These are phyloP conservation scores for Notolepis coatsorum DNA, from an alignment of 2,797 vertebrate genomes.

Conservation along the genomic window DNA sequence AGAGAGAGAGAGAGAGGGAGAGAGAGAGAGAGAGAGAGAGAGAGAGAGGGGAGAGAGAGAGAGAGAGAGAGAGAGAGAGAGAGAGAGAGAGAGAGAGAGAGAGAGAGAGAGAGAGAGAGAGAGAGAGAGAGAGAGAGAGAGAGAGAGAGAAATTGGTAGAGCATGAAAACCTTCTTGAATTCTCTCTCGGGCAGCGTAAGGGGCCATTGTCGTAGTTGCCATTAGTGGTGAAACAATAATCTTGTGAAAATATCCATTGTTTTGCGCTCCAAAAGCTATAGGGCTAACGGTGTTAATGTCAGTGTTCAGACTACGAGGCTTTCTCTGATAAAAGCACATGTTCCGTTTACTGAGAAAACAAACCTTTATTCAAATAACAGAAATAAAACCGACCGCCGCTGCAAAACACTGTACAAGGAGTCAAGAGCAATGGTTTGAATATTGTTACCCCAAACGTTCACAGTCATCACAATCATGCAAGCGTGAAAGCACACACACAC, in stretches of 20 bases:
- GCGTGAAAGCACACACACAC: slow-evolving; percentile 35
- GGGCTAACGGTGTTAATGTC: slow-evolving; percentile 37
- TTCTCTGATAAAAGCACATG: slow-evolving; percentile 48
- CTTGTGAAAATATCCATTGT: slow-evolving; percentile 66
- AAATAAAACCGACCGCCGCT: slow-evolving; percentile 89
- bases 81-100: slow-evolving; percentile 10
- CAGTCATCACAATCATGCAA: slow-evolving; percentile 44
- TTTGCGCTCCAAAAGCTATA: slow-evolving; percentile 50
- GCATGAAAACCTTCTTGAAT: slow-evolving; percentile 77
- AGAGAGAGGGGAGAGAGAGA: slow-evolving; percentile 23
- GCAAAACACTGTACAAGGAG: slow-evolving; percentile 88
- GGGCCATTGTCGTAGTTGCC: slow-evolving; percentile 71
- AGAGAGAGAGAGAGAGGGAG: slow-evolving; percentile 17
- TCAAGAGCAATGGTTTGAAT: slow-evolving; percentile 57
- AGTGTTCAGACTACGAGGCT: slow-evolving; percentile 39
- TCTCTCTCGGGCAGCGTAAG: slow-evolving; percentile 64
- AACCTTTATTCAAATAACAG: slow-evolving; percentile 93
- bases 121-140: slow-evolving; percentile 19
- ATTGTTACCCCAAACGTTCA: slow-evolving; percentile 41
- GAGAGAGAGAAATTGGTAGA: slow-evolving; percentile 64
- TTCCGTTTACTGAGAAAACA: slow-evolving; percentile 77
- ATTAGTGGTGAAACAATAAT: slow-evolving; percentile 67
- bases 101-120: slow-evolving; percentile 45
- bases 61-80: slow-evolving; percentile 45
- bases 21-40: slow-evolving; percentile 4